Conservation (phyloP, 2,113 vertebrate species). For the Phaetusa simplex region DNA sequence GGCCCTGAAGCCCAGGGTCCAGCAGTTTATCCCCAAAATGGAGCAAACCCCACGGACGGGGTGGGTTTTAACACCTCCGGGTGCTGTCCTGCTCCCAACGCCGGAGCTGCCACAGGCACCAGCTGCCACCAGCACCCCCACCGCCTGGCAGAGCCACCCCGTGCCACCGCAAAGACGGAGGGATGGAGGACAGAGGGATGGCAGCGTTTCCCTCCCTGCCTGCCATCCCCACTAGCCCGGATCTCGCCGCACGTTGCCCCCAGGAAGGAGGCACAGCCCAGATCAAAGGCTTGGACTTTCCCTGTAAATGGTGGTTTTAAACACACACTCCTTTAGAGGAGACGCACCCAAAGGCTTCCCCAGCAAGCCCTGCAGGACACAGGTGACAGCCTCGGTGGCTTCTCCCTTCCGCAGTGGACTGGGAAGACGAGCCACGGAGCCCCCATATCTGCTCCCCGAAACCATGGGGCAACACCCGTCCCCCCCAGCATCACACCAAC, state of each 20-base stretch:
- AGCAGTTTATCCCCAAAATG: neutral
- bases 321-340: neutral
- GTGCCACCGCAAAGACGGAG: neutral
- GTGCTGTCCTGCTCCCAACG: neutral
- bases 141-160: fast-evolving
- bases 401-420: neutral
- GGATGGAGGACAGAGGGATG: neutral
- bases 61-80: neutral
- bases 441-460: neutral
- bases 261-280: neutral
- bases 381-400: neutral
- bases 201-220: neutral
- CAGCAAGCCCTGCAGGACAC: neutral
- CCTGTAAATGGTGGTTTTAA: neutral
- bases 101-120: fast-evolving
- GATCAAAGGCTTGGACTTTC: neutral
- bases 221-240: fast-evolving
- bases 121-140: neutral
- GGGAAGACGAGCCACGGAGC: fast-evolving
- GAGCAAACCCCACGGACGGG: fast-evolving
- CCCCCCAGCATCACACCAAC: fast-evolving
- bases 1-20: neutral
- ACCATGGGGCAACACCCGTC: fast-evolving
- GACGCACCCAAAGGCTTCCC: neutral
- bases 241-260: fast-evolving